These are phyloP conservation scores for Chelonus insularis DNA, from an alignment of 1,140 invertebrate species.

Conservation along the genomic window DNA sequence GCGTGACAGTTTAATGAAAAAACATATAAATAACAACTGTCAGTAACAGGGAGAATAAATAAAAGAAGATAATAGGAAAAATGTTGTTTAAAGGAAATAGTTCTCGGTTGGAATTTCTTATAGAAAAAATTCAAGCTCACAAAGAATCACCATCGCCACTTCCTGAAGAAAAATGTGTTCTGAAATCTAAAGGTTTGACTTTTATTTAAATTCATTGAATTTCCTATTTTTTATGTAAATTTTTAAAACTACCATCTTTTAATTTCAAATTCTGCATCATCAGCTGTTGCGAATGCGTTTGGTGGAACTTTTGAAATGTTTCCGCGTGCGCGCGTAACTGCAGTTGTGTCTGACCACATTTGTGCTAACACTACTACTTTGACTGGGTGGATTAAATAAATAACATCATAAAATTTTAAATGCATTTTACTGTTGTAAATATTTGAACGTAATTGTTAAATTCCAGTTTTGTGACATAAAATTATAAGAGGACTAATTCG, in stretches of 20 bases:
- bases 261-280: not conserved
- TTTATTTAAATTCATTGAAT: not conserved
- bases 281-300: not conserved
- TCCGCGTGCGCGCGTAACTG: not conserved
- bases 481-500: too few relatives aligned
- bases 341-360: too few relatives aligned
- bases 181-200: conserved; percentile 46
- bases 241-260: not conserved
- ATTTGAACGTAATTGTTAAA: too few relatives aligned
- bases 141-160: conserved; percentile 63
- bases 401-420: too few relatives aligned
- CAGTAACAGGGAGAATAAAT: not conserved
- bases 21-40: not conserved
- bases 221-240: not conserved
- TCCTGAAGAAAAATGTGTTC: conserved; percentile 35
- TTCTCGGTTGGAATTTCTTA: conserved; percentile 75
- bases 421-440: too few relatives aligned
- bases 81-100: conserved; percentile 83
- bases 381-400: too few relatives aligned
- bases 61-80: too few relatives aligned
- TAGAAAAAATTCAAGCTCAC: conserved; percentile 82
- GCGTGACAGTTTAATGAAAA: not conserved
- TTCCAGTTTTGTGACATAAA: too few relatives aligned
- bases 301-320: not conserved
- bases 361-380: too few relatives aligned